Conservation (phyloP, 2,888 invertebrate species). For the Spialia ferax region DNA sequence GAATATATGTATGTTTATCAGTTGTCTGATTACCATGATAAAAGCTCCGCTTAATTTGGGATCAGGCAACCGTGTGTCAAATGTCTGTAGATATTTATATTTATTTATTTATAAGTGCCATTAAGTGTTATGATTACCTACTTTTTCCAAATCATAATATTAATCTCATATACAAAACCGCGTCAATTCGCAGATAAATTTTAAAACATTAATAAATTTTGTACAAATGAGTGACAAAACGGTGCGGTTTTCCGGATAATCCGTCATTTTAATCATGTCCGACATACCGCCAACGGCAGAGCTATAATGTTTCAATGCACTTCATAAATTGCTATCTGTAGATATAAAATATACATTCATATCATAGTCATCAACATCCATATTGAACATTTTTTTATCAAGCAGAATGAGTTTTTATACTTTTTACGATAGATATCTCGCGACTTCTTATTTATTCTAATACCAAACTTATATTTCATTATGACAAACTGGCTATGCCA, state of each 20-base stretch:
- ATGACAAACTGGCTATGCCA: no score
- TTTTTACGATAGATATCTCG: no score
- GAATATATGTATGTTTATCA: no score
- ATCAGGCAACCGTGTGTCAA: no score
- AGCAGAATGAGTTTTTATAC: no score
- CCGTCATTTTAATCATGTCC: conserved; percentile 14
- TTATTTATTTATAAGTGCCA: no score
- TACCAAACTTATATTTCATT: no score
- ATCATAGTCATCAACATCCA: background rate
- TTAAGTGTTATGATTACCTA: background rate
- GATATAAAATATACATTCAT: background rate
- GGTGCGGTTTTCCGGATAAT: conserved; percentile 11
- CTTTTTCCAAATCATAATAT: background rate
- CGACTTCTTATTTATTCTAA: no score
- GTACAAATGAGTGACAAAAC: conserved; percentile 20
- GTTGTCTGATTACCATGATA: no score
- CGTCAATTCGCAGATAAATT: conserved; percentile 5
- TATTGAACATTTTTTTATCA: no score
- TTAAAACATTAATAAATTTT: conserved; percentile 10
- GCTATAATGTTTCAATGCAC: conserved; percentile 10
- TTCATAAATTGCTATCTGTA: conserved; percentile 1
- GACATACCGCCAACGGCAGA: conserved; percentile 13
- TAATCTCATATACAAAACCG: background rate
- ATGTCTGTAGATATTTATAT: no score
- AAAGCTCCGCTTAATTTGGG: no score